Evolutionary conservation across 1,140 invertebrate species (phyloP).

Genomic region (Babylonia areolata): DNA sequence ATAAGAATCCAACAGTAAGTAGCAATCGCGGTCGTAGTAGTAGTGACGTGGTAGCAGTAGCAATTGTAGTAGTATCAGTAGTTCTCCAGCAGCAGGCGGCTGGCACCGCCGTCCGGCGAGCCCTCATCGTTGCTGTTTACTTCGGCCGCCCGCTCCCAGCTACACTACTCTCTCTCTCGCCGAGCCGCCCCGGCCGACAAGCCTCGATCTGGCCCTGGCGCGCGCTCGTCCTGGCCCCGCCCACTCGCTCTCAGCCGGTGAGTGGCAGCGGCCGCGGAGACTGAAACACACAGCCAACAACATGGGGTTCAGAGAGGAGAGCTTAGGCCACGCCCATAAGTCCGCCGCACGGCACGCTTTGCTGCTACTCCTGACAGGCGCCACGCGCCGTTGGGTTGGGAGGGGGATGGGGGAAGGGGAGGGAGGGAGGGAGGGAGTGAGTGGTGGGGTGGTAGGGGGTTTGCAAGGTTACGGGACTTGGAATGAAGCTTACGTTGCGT

Average conservation of each 20-base stretch:
- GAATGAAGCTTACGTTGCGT: conserved; percentile 19
- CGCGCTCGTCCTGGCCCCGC: conserved; percentile 51
- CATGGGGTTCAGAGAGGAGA: too few species aligned
- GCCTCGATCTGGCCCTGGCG: conserved; percentile 53
- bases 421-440: not conserved
- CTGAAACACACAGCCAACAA: conserved; percentile 34
- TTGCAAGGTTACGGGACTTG: conserved; percentile 14
- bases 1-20: conserved; percentile 45
- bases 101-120: conserved; percentile 48
- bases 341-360: too few species aligned
- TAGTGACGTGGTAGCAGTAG: too few species aligned
- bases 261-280: conserved; percentile 44
- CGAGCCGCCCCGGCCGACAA: conserved; percentile 49
- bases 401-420: not conserved
- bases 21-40: too few species aligned
- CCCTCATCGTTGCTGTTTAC: conserved; percentile 61
- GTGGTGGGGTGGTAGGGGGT: too few species aligned
- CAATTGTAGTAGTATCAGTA: too few species aligned
- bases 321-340: too few species aligned
- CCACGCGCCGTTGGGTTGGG: conserved; percentile 12
- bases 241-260: conserved; percentile 46
- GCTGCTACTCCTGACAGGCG: conserved; percentile 27
- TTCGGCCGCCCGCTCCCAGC: conserved; percentile 43
- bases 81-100: conserved; percentile 56
- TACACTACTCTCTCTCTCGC: conserved; percentile 40